Percentiles rank a stretch among this genome's conserved stretches.
phyloP scores from a whole-genome alignment of 2,797 vertebrate genomes.

The Pyrocephalus nanus region DNA sequence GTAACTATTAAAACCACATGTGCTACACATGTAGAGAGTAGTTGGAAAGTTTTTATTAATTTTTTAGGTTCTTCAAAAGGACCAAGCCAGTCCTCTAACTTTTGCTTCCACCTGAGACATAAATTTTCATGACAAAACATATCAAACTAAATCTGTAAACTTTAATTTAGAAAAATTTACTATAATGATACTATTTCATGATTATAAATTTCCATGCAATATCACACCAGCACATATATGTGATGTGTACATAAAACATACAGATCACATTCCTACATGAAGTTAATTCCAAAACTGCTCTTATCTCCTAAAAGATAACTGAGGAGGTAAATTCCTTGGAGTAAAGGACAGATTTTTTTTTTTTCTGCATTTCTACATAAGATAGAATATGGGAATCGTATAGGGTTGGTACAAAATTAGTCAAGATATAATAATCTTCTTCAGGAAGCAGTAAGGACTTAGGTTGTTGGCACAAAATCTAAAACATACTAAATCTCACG shows the following conservation, averaged over 20 bases:
- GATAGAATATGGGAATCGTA: background rate
- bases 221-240: background rate
- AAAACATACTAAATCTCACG: background rate
- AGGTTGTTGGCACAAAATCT: background rate
- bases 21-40: background rate
- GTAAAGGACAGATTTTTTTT: background rate
- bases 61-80: background rate
- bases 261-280: background rate
- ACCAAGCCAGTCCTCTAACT: background rate
- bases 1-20: background rate
- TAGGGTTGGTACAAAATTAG: accelerated
- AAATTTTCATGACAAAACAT: background rate
- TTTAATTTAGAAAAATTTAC: background rate
- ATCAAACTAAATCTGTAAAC: background rate
- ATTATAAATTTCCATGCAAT: background rate
- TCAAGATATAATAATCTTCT: background rate
- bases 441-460: background rate
- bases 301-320: background rate
- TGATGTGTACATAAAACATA: background rate
- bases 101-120: background rate
- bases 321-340: background rate
- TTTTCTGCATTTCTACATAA: background rate
- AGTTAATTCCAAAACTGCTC: background rate
- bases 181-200: background rate
- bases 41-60: background rate